A percentile compares a stretch with the other conserved stretches of the same genome.
Evolutionary conservation across 1,140 invertebrate genomes (phyloP).

Genomic region (Parasteatoda tepidariorum): DNA sequence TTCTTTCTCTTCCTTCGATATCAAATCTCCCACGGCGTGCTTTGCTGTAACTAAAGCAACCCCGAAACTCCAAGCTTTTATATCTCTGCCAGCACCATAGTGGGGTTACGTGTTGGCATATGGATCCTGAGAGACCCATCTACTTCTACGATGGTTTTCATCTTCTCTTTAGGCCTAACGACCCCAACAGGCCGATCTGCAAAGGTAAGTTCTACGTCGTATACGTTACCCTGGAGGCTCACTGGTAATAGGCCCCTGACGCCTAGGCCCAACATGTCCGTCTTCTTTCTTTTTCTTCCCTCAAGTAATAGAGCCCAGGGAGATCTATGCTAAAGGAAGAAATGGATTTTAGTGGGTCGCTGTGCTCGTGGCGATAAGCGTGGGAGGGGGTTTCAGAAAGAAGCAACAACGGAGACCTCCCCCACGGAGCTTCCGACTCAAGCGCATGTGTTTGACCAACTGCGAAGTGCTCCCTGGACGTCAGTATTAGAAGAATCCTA

Average conservation of each 20-base stretch:
- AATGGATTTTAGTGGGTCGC: constrained; percentile 58
- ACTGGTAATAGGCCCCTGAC: constrained; percentile 53
- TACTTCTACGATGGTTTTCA: constrained; percentile 56
- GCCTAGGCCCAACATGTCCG: constrained; percentile 50
- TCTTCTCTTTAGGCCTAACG: constrained; percentile 62
- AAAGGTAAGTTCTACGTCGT: constrained; percentile 39
- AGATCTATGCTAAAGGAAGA: constrained; percentile 48
- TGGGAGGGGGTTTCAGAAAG: constrained; percentile 1
- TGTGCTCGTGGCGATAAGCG: constrained; percentile 53
- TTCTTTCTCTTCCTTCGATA: constrained; percentile 37
- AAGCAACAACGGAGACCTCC: constrained; percentile 25
- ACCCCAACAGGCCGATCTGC: constrained; percentile 57
- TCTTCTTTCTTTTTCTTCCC: constrained; percentile 30
- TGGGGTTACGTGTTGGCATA: constrained; percentile 57
- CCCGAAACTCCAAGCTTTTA: constrained; percentile 41
- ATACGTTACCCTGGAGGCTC: constrained; percentile 42
- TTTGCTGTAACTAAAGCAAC: constrained; percentile 47
- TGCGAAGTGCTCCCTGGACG: constrained; percentile 57
- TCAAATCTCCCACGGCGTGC: constrained; percentile 42
- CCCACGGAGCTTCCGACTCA: constrained; percentile 17
- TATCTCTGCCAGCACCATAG: constrained; percentile 23
- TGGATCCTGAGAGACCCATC: constrained; percentile 59
- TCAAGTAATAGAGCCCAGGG: constrained; percentile 56
- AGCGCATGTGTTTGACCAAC: constrained; percentile 59
- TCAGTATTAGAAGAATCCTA: constrained; percentile 43